These are phyloP conservation scores for Numida meleagris DNA, from an alignment of 2,113 vertebrate genomes.

Conservation along the genomic window DNA sequence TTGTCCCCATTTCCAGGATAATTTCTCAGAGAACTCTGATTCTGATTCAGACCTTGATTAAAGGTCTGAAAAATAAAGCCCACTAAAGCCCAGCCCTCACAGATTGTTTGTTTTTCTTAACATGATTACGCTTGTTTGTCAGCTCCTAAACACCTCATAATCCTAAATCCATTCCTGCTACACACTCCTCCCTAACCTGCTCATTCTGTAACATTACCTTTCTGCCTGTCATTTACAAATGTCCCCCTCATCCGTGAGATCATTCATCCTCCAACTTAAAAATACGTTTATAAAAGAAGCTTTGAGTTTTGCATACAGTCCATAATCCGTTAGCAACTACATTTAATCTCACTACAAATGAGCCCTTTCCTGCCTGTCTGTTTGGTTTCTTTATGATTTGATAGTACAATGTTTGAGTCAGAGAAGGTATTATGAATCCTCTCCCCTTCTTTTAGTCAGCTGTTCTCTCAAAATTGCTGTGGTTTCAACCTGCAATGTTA, in stretches of 20 bases:
- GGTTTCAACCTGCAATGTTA: neutral
- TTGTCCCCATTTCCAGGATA: neutral
- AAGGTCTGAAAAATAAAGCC: too few relatives aligned
- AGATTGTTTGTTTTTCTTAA: neutral
- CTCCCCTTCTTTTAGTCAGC: neutral
- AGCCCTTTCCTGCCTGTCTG: neutral
- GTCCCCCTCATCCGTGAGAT: neutral
- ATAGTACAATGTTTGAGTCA: neutral
- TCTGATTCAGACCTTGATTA: slow-evolving; percentile 27
- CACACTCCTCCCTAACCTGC: neutral
- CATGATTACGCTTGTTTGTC: neutral
- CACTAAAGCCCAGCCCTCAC: neutral
- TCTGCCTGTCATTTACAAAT: neutral
- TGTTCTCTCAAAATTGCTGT: neutral
- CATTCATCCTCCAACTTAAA: neutral
- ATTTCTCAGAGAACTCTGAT: neutral
- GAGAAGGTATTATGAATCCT: neutral
- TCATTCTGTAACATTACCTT: neutral
- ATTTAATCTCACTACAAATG: neutral
- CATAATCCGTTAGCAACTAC: neutral
- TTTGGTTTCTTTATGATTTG: neutral
- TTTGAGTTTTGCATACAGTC: neutral
- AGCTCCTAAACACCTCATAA: neutral
- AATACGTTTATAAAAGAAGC: neutral
- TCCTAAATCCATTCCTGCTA: neutral